These are phyloP conservation scores for Aldabrachelys gigantea DNA, from an alignment of 2,113 vertebrate species.

Conservation along the genomic window DNA sequence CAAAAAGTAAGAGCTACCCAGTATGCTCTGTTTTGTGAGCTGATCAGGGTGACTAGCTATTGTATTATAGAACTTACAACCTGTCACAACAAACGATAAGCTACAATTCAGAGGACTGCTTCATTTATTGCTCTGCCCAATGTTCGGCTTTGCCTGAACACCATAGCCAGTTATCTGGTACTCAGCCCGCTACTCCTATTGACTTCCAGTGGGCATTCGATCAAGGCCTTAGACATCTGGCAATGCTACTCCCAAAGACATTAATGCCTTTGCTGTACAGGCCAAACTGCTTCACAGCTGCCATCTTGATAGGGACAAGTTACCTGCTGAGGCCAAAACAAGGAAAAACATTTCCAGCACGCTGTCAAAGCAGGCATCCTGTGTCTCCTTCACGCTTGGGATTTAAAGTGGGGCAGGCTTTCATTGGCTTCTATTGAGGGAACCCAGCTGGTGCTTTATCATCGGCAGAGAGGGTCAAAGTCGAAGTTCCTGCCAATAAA, in stretches of 20 bases:
- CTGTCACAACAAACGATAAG: slow-evolving; percentile 30
- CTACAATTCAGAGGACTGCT: background rate
- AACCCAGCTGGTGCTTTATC: background rate
- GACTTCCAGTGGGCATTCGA: background rate
- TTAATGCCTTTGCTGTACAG: rapidly evolving
- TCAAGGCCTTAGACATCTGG: no score
- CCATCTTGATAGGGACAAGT: background rate
- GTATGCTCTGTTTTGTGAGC: background rate
- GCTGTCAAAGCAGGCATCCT: rapidly evolving
- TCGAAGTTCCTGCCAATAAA: background rate
- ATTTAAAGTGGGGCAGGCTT: background rate
- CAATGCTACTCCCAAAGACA: background rate
- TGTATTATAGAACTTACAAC: slow-evolving; percentile 6
- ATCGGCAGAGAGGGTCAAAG: background rate
- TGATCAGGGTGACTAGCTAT: background rate
- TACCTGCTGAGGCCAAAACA: background rate
- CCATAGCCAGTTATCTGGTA: background rate
- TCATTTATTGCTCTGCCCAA: background rate
- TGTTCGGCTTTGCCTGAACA: background rate
- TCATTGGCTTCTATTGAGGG: background rate
- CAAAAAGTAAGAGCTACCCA: background rate
- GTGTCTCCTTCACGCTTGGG: rapidly evolving
- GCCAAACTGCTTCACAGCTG: background rate
- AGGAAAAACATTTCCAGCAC: background rate
- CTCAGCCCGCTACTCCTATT: background rate